A percentile compares a stretch with the other conserved stretches of the same genome.
Conservation (phyloP, 2,113 vertebrate species). For the Atherinomorus stipes region DNA sequence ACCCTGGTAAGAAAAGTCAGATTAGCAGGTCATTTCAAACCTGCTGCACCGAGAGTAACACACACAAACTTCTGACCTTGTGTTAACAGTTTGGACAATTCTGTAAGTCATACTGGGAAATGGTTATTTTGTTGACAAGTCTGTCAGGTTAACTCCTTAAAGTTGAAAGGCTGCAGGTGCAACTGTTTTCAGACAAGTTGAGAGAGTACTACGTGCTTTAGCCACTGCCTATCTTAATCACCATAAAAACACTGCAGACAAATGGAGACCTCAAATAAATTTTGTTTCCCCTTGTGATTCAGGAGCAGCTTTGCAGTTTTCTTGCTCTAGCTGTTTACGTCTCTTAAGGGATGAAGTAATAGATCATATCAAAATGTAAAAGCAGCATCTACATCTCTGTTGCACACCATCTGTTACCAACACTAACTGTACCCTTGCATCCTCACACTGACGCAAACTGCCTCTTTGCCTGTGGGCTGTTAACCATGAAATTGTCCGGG, state of each 20-base stretch:
- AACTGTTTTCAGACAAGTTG: no score
- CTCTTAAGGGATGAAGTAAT: constrained; percentile 38
- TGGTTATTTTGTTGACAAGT: neutral
- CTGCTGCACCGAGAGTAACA: neutral
- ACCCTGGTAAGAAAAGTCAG: constrained; percentile 84
- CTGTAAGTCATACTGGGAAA: neutral
- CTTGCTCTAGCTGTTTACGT: constrained; percentile 26
- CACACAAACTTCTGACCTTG: neutral
- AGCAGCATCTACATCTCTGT: constrained; percentile 39
- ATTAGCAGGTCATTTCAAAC: neutral
- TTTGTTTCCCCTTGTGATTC: constrained; percentile 32
- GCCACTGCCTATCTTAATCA: neutral
- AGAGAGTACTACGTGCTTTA: neutral
- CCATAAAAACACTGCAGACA: neutral
- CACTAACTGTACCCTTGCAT: constrained; percentile 53
- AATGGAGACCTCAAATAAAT: constrained; percentile 7
- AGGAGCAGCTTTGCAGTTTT: constrained; percentile 13
- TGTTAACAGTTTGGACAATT: neutral
- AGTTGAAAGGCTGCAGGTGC: no score
- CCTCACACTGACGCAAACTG: constrained; percentile 55
- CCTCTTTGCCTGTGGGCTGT: constrained; percentile 58
- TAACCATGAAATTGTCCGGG: constrained; percentile 75
- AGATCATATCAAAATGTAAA: constrained; percentile 57
- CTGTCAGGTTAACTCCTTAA: no score
- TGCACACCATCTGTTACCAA: constrained; percentile 61